Conservation (phyloP, 1,140 invertebrate genomes). For the Drosophila truncata region DNA sequence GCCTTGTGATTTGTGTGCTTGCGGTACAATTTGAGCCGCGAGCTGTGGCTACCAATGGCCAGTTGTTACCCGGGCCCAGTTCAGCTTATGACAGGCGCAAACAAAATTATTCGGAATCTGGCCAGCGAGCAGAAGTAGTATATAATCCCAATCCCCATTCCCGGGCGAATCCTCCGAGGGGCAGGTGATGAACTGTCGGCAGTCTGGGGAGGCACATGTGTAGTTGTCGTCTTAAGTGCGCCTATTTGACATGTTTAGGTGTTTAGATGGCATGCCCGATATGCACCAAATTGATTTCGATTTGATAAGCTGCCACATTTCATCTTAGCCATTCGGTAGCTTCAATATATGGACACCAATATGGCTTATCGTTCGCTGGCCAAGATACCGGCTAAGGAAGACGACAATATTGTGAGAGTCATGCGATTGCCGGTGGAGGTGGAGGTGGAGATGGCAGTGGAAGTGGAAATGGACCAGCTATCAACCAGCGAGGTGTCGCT, state of each 20-base stretch:
- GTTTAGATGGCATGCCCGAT: constrained; percentile 73
- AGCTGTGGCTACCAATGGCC: constrained; percentile 78
- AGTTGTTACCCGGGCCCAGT: constrained; percentile 59
- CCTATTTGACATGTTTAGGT: constrained; percentile 80
- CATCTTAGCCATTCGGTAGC: constrained; percentile 61
- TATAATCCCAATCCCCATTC: constrained; percentile 32
- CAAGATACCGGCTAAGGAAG: constrained; percentile 35
- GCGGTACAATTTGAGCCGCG: constrained; percentile 81
- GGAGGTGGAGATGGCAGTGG: not conserved
- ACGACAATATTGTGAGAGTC: constrained; percentile 32
- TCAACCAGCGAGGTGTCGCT: constrained; percentile 49
- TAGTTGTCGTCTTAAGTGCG: constrained; percentile 74
- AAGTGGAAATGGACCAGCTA: constrained; percentile 35
- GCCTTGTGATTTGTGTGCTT: constrained; percentile 79
- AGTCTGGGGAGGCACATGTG: constrained; percentile 47
- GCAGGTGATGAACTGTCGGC: constrained; percentile 39
- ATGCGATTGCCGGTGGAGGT: constrained; percentile 22
- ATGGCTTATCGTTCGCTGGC: constrained; percentile 29
- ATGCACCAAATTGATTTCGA: constrained; percentile 72
- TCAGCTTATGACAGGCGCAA: constrained; percentile 79
- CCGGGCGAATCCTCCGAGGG: constrained; percentile 10
- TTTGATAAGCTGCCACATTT: constrained; percentile 66
- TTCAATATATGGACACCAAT: constrained; percentile 54
- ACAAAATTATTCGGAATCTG: constrained; percentile 75
- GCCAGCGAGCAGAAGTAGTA: constrained; percentile 7